Percentiles rank a stretch among this genome's conserved stretches.
phyloP scores from a whole-genome alignment of 92 coral and sea anemone genomes.

The Blastomussa wellsi region DNA sequence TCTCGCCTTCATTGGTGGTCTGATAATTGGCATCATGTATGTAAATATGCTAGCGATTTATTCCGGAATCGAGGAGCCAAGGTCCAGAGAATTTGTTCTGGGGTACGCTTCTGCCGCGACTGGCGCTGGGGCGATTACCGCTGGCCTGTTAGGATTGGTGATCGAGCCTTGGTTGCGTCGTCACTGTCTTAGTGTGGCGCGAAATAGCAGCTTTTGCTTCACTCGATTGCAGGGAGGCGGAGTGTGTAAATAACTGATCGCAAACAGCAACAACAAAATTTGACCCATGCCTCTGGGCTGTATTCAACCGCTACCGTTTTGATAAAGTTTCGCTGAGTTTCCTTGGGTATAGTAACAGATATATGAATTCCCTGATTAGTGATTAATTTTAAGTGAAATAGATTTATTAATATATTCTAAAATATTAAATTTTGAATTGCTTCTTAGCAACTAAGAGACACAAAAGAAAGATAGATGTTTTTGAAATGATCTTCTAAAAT shows the following conservation, averaged over 20 bases:
- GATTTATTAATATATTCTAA: neutral
- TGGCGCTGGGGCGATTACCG: conserved; percentile 84
- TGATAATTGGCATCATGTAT: conserved; percentile 79
- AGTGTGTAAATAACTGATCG: conserved; percentile 26
- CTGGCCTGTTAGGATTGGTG: conserved; percentile 77
- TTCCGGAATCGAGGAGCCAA: conserved; percentile 68
- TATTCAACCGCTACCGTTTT: too few species aligned
- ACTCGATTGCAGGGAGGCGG: conserved; percentile 65
- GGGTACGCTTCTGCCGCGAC: conserved; percentile 91
- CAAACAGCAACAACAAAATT: neutral
- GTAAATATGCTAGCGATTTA: conserved; percentile 79
- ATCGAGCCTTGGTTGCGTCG: conserved; percentile 85
- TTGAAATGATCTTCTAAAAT: too few species aligned
- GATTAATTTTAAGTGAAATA: neutral
- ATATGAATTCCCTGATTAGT: too few species aligned
- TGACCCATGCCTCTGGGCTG: too few species aligned
- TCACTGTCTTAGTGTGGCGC: conserved; percentile 72
- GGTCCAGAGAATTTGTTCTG: conserved; percentile 74
- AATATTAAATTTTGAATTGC: neutral
- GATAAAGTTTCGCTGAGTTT: too few species aligned
- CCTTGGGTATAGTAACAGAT: too few species aligned
- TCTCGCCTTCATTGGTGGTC: conserved; percentile 74
- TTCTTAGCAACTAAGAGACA: neutral
- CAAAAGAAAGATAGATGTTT: too few species aligned
- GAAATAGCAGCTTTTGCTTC: conserved; percentile 63